A percentile compares a stretch with the other conserved stretches of the same genome.
Conservation (phyloP, 2,797 vertebrate species). For the Picus viridis region DNA sequence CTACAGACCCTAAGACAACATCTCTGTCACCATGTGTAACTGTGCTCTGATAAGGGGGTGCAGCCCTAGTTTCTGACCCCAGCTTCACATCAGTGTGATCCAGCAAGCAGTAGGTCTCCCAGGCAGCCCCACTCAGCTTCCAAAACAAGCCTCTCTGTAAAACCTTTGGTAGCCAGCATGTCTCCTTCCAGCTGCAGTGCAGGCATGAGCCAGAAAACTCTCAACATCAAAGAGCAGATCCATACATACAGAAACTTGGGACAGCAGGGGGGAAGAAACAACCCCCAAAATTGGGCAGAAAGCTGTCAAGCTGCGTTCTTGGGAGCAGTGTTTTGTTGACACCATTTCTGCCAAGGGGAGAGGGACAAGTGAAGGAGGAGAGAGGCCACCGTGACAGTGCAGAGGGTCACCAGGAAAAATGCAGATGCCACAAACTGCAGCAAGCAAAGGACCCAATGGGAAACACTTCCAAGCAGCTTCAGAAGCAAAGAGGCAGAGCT, state of each 20-base stretch:
- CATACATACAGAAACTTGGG: background rate
- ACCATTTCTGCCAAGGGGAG: background rate
- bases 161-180: background rate
- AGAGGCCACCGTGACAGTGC: background rate
- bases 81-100: background rate
- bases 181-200: background rate
- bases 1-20: background rate
- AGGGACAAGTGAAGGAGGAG: background rate
- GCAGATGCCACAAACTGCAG: background rate
- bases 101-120: background rate
- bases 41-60: background rate
- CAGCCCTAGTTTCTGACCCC: background rate
- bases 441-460: background rate
- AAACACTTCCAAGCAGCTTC: background rate
- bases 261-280: background rate
- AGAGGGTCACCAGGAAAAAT: slow-evolving; percentile 11
- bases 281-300: background rate
- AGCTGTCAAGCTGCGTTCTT: background rate
- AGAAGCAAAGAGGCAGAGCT: background rate
- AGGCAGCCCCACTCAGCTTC: background rate
- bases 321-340: background rate
- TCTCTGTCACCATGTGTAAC: background rate
- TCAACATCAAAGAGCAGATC: slow-evolving; percentile 21
- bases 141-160: background rate
- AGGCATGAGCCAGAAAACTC: background rate